Base-by-base conservation (phyloP, 1,140 invertebrate genomes). In the Conus betulinus region DNA sequence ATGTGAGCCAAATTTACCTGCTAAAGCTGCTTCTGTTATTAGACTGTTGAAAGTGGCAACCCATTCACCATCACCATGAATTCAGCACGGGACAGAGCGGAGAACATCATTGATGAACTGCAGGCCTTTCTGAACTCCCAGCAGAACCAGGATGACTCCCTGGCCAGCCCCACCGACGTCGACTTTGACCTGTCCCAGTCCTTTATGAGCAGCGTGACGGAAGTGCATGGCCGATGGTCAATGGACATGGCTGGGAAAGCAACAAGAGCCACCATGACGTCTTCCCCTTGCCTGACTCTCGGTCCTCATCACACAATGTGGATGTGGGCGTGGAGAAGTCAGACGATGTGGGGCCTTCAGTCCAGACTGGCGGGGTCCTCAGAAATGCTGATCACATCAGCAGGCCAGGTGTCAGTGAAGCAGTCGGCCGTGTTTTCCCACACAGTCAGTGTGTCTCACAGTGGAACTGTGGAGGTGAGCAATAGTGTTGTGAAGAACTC, bases 91-190 rank as follows among this genome's bases (percentile, higher is more conserved):
- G 85, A 87, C 85, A 78, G 74, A n/a, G 85, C 85, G 23, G 85
- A 87, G 53, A 87, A 52, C 52, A 87, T 87, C 51, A 87, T 87
- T 23, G 53, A 87, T 53, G 85, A 87, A 6, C 85, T 87, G 27
- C 85, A 87, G 71, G 85, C 67, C 4, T 87, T 87, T 52, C 53
- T 87, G 51, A 87, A 87, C 74, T 6, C 39, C 20, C 85, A 87
- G 74, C 85, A 87, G 23, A 79, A 53, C 74, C 67, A 39, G 3
- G 85, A 87, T 27, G 85, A 87, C 74, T 60, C 55, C 8, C 53
- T 20, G 27, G 23, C 71, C 84, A 23, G 25, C 27, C 63, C 57
- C 63, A 23, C 63, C 5, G 55, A 39, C 39, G 6, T 60, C 1
- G 85, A 87, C 71, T 71, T 87, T 57, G 85, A 87, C 74, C 85